Base-by-base conservation (phyloP, 1,140 invertebrate genomes). In the Drosophila tani region DNA sequence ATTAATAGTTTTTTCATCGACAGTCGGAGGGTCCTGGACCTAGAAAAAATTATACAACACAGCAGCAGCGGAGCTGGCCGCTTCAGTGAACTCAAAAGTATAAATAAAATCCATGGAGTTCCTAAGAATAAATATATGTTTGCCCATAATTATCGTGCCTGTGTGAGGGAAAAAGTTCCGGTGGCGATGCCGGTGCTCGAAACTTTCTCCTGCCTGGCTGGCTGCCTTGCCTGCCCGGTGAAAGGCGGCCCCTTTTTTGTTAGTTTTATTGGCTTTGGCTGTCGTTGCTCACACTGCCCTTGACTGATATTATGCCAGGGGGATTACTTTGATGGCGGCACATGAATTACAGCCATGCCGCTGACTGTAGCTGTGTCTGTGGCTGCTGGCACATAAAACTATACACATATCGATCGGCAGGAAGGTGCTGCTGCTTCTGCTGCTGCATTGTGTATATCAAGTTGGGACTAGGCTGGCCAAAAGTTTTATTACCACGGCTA, bases 401-500 rank as follows among this genome's bases (percentile, higher is more conserved):
- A 77, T 47, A 69, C 63, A 53, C 49, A 59, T 60, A 75, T 66
- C 71, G 53, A 75, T 75, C 45, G 53, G 35, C 51, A 74, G 70
- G 35, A 74, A 74, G 70, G 70, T 73, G 45, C 35, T 70, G 15
- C 60, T 51, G 3, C 53, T 41, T 0, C 15, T 29, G 35, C 62
- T 35, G 68, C 68, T 45, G 53, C 32, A 53, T 24, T 58, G 17
- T 49, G 29, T 74, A 53, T 60, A 74, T 55, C 46, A 73, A 38
- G 70, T 51, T 43, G 45, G 70, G 67, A 43, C 70, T 73, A 74
- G 53, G 58, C 43, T 80, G 75, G 70, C 57, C 63, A 56, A 80
- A 87, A 80, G 68, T 87, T 88, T 77, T 81, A 83, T 87, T 79
- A 68, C 59, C 51, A 46, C 57, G 53, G 65, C 59, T 67, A 51